Conservation (phyloP, 2,888 invertebrate species). For the Eupelmus urozonus region DNA sequence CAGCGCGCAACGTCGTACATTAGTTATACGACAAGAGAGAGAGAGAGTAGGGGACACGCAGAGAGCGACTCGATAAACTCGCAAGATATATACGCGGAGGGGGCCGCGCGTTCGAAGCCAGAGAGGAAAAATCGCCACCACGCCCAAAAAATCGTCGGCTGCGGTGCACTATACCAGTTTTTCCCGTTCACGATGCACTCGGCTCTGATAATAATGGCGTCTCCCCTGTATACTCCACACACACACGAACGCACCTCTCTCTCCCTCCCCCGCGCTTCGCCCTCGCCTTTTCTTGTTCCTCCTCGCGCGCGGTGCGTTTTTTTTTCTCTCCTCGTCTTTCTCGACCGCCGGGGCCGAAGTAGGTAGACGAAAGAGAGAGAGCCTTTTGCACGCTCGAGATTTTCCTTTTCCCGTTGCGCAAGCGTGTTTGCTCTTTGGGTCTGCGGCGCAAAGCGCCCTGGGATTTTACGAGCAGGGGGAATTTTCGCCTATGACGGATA, state of each 20-base stretch:
- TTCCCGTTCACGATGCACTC: background rate
- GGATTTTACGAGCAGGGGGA: slow-evolving; percentile 21
- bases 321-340: background rate
- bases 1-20: no score
- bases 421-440: background rate
- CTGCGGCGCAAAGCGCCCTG: background rate
- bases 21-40: no score
- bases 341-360: background rate
- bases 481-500: slow-evolving; percentile 21
- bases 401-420: slow-evolving; percentile 21
- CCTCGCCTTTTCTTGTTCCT: background rate
- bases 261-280: background rate
- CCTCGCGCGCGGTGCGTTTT: background rate
- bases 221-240: no score
- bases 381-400: slow-evolving; percentile 43
- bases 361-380: no score
- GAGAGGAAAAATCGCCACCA: slow-evolving; percentile 60
- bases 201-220: background rate
- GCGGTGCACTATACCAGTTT: slow-evolving; percentile 20
- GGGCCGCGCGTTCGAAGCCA: background rate
- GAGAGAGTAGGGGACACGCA: background rate
- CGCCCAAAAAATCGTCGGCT: slow-evolving; percentile 39
- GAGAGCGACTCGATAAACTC: slow-evolving; percentile 36
- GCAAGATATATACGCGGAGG: slow-evolving; percentile 14
- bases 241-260: no score